phyloP scores from a whole-genome alignment of 2,113 vertebrate genomes.

The Australoheros scitulus region DNA sequence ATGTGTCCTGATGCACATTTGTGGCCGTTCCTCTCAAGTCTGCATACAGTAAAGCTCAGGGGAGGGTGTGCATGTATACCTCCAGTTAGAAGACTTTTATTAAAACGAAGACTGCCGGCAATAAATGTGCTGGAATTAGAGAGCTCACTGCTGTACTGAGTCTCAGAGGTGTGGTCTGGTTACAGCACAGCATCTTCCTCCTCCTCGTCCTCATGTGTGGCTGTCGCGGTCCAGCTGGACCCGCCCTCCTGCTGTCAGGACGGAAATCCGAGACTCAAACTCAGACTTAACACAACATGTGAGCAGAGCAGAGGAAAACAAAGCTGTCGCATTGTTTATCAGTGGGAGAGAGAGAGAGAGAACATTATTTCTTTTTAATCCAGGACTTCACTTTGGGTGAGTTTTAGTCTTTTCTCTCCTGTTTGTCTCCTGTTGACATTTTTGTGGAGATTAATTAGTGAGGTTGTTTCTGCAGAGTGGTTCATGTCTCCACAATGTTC shows the following conservation, averaged over 20 bases:
- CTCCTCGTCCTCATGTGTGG: conserved; percentile 8
- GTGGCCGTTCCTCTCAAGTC: too few relatives aligned
- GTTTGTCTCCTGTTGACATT: background rate
- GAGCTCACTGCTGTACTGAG: background rate
- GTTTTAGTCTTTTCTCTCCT: background rate
- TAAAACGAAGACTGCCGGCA: background rate
- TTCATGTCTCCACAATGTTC: background rate
- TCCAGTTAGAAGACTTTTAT: background rate
- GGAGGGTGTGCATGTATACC: background rate
- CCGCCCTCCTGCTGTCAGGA: conserved; percentile 38
- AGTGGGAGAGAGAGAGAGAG: background rate
- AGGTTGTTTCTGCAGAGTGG: background rate
- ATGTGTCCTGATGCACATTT: background rate
- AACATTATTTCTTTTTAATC: background rate
- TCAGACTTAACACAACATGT: background rate
- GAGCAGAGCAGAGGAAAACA: background rate
- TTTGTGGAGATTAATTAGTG: background rate
- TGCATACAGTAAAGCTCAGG: too few relatives aligned
- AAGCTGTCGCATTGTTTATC: background rate
- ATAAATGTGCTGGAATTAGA: too few relatives aligned
- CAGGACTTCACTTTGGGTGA: conserved; percentile 1
- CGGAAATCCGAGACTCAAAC: conserved; percentile 5
- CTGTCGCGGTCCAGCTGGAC: conserved; percentile 27
- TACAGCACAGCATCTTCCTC: background rate
- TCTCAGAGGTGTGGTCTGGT: conserved; percentile 17